Percentiles rank a stretch among this genome's conserved stretches.
Conservation (phyloP, 37 sponge, comb jelly and placozoan species). For the Tethya wilhelma region DNA sequence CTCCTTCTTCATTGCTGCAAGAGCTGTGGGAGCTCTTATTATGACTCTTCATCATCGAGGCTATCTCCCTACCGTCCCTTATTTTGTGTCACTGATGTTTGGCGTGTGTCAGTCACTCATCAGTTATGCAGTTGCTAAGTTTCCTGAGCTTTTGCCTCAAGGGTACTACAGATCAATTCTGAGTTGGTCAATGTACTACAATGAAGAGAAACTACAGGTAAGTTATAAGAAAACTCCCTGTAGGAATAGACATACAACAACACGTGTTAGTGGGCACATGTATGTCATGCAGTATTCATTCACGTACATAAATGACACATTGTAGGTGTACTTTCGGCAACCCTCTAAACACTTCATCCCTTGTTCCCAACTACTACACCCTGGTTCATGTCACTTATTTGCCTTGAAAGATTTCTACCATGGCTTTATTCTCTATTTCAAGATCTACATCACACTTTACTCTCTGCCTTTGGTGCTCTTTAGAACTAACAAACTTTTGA, state of each 20-base stretch:
- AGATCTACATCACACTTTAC: conserved; percentile 27
- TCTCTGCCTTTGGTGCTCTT: conserved; percentile 22
- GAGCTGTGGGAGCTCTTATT: conserved; percentile 28
- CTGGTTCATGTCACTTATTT: neutral
- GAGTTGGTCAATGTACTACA: too few species aligned
- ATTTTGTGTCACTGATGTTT: conserved; percentile 1
- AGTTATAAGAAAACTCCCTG: too few species aligned
- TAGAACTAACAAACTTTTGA: neutral
- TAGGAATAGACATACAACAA: too few species aligned
- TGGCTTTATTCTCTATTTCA: conserved; percentile 2
- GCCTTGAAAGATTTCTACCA: conserved; percentile 18
- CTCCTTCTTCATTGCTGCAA: conserved; percentile 9
- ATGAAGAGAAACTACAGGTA: too few species aligned
- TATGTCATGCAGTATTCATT: too few species aligned
- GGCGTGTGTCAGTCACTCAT: conserved; percentile 1
- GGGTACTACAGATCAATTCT: conserved; percentile 25
- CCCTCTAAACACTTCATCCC: conserved; percentile 8
- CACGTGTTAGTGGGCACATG: too few species aligned
- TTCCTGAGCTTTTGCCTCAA: conserved; percentile 4
- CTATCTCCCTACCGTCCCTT: conserved; percentile 17
- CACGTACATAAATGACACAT: too few species aligned
- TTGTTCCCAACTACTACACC: conserved; percentile 8
- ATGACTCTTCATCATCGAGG: conserved; percentile 5
- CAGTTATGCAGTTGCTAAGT: neutral
- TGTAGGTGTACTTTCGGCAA: conserved; percentile 11